phyloP scores from a whole-genome alignment of 1,140 invertebrate species.

The Steinernema khuongi region DNA sequence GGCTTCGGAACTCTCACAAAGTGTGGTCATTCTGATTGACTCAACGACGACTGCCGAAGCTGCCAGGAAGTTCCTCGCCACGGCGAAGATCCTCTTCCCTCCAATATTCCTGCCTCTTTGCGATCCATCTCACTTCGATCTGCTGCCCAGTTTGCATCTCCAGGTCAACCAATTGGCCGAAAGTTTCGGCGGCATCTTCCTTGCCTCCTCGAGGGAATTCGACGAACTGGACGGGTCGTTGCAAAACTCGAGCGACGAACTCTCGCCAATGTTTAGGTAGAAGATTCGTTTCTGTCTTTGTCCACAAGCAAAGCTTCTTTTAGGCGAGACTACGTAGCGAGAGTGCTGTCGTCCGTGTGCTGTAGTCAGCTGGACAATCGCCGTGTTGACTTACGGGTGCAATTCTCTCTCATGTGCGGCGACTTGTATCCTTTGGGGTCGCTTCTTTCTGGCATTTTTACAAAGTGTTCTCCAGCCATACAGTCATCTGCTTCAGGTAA shows the following conservation, averaged over 20 bases:
- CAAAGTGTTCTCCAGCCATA: not conserved
- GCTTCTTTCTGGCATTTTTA: not conserved
- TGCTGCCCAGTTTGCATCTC: conserved; percentile 18
- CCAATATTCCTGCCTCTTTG: conserved; percentile 22
- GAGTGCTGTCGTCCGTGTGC: not conserved
- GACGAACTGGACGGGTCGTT: not conserved
- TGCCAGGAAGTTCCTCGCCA: not conserved
- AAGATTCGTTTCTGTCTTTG: not conserved
- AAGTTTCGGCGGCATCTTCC: not conserved
- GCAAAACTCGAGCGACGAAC: not conserved
- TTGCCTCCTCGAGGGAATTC: not conserved
- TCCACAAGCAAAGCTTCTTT: not conserved
- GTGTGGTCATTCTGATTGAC: conserved; percentile 6
- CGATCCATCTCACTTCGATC: conserved; percentile 27
- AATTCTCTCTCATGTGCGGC: conserved; percentile 6
- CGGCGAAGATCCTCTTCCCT: not conserved
- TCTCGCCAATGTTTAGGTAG: not conserved
- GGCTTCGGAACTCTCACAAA: not conserved
- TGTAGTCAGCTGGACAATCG: not conserved
- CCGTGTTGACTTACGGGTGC: conserved; percentile 2
- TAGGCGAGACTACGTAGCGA: not conserved
- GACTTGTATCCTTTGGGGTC: not conserved
- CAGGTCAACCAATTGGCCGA: conserved; percentile 9
- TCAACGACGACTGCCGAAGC: not conserved
- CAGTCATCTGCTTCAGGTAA: not conserved